Conservation (phyloP, 2,797 vertebrate species). For the Agapornis canus region DNA sequence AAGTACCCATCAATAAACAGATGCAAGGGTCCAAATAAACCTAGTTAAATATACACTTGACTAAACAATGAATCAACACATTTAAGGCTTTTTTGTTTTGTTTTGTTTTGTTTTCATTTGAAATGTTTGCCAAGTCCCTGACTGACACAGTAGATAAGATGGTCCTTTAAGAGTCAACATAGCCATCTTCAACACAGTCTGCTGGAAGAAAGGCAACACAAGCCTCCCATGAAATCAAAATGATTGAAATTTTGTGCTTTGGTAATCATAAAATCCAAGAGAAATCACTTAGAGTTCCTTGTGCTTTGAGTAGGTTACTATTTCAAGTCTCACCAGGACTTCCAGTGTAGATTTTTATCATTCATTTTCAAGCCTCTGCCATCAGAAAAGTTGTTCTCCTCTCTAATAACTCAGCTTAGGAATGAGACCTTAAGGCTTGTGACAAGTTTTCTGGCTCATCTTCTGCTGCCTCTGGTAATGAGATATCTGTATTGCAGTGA, state of each 20-base stretch:
- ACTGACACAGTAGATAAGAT: background rate
- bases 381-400: background rate
- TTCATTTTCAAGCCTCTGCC: background rate
- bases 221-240: constrained; percentile 22
- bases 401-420: background rate
- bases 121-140: background rate
- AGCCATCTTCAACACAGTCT: background rate
- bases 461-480: background rate
- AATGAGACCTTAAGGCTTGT: background rate
- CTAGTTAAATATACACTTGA: constrained; percentile 12
- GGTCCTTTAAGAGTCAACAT: background rate
- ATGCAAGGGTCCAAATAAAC: constrained; percentile 30
- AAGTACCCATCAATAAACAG: constrained; percentile 30
- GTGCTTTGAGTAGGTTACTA: background rate
- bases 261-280: constrained; percentile 14
- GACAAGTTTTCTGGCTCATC: background rate
- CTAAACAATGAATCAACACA: constrained; percentile 5
- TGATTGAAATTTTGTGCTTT: background rate
- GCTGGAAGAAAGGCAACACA: background rate
- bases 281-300: background rate
- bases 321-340: background rate
- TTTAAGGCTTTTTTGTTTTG: background rate
- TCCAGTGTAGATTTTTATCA: background rate
- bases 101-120: background rate
- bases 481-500: background rate